Percentiles rank a stretch among this genome's conserved stretches.
These are phyloP conservation scores for Linepithema humile DNA, from an alignment of 1,140 invertebrate genomes.

Conservation along the genomic window DNA sequence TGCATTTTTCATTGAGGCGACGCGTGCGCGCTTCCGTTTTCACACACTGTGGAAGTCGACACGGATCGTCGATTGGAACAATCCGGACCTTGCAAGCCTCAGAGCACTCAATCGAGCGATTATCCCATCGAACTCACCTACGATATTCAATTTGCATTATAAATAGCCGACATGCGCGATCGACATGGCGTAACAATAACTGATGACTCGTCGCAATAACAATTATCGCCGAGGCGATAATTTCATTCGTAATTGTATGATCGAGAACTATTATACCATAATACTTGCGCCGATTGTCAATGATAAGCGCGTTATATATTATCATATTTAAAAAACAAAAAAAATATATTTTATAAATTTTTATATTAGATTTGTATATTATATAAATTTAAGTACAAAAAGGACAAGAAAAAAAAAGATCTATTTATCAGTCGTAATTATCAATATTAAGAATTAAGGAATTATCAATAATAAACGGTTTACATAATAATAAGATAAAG, in stretches of 20 bases:
- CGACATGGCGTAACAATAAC: constrained; percentile 25
- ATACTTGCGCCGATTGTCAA: background rate
- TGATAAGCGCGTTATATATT: background rate
- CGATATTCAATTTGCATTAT: constrained; percentile 35
- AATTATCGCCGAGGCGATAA: constrained; percentile 5
- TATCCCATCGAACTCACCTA: constrained; percentile 33
- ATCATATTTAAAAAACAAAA: background rate
- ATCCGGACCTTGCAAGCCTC: constrained; percentile 22
- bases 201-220: background rate
- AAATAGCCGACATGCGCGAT: constrained; percentile 24
- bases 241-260: constrained; percentile 9
- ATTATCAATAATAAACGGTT: too few relatives aligned
- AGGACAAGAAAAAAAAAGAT: too few relatives aligned
- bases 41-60: constrained; percentile 40
- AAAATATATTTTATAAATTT: background rate
- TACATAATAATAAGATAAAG: too few relatives aligned
- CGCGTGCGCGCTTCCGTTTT: constrained; percentile 48
- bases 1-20: constrained; percentile 44
- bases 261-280: constrained; percentile 1
- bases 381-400: background rate
- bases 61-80: constrained; percentile 8
- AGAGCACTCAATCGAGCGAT: constrained; percentile 13
- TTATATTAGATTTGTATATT: background rate
- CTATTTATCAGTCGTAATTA: too few relatives aligned
- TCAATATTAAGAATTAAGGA: too few relatives aligned